Evolutionary conservation across 2,113 vertebrate species (phyloP).

Genomic region (Myotis lucifugus): DNA sequence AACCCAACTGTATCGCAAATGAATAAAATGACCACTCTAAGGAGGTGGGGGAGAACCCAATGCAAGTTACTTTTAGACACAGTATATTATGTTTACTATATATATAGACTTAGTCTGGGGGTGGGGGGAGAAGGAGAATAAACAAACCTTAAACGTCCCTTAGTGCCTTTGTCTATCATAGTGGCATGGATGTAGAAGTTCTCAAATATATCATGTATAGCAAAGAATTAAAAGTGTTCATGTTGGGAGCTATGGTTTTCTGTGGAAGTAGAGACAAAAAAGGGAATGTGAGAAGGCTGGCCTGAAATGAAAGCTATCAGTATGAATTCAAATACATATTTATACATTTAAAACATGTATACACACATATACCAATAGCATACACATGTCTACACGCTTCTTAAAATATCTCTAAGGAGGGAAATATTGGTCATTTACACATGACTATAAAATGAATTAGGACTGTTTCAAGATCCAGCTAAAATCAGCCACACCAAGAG

Average conservation of each 20-base stretch:
- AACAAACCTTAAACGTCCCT: conserved; percentile 34
- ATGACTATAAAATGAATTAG: neutral
- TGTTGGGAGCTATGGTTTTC: neutral
- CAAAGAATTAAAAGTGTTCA: neutral
- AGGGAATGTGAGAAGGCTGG: neutral
- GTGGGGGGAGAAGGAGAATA: neutral
- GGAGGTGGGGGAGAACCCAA: neutral
- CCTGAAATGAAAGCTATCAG: neutral
- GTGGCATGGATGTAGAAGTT: neutral
- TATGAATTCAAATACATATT: neutral
- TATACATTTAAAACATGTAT: neutral
- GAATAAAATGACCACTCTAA: neutral
- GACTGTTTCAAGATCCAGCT: neutral
- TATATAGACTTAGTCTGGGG: neutral
- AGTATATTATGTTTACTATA: neutral
- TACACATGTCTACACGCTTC: neutral
- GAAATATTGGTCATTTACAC: neutral
- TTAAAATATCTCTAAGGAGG: neutral
- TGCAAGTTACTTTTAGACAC: neutral
- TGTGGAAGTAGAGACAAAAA: neutral
- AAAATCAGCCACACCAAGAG: neutral
- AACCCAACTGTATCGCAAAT: neutral
- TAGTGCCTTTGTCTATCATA: neutral
- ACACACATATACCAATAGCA: neutral
- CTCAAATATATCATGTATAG: neutral